phyloP scores from a whole-genome alignment of 2,797 vertebrate genomes.

The Netta rufina region DNA sequence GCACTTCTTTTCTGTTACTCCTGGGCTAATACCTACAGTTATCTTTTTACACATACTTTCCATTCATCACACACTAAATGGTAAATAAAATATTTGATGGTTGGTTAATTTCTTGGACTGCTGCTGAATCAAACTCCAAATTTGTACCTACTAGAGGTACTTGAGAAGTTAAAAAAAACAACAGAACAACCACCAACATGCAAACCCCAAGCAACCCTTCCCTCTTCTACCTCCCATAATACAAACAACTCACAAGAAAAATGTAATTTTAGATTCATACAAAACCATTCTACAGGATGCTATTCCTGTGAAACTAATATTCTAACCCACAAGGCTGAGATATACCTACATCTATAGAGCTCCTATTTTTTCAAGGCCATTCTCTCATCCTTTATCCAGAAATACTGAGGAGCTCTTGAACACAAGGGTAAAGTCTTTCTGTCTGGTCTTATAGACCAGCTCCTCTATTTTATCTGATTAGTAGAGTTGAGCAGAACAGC shows the following conservation, averaged over 20 bases:
- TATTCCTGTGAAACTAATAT: neutral
- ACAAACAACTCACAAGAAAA: fast-evolving
- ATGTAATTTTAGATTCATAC: neutral
- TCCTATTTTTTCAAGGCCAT: neutral
- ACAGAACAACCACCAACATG: neutral
- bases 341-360: neutral
- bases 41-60: neutral
- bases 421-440: neutral
- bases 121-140: neutral
- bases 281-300: neutral
- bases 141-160: neutral
- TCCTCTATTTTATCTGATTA: neutral
- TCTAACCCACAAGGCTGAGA: neutral
- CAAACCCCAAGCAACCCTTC: neutral
- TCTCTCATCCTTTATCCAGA: neutral
- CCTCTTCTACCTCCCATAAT: neutral
- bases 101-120: neutral
- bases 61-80: neutral
- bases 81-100: neutral
- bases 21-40: neutral
- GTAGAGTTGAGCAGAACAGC: neutral
- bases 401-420: neutral
- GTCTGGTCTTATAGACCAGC: neutral
- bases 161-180: neutral
- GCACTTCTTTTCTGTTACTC: neutral